Evolutionary conservation across 2,797 vertebrate genomes (phyloP).

Genomic region (Tenualosa thibaudeaui): DNA sequence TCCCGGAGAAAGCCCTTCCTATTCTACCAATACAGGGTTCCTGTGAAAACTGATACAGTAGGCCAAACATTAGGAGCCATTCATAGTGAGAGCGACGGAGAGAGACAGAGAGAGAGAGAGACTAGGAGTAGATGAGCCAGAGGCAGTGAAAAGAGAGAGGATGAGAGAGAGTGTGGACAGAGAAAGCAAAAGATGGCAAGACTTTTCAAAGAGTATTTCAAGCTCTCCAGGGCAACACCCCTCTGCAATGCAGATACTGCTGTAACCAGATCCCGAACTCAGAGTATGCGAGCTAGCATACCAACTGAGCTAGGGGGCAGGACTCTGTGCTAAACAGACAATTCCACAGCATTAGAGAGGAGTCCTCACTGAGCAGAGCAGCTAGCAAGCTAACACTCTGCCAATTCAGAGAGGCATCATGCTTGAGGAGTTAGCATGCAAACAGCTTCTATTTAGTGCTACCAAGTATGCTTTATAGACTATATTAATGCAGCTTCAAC

Average conservation of each 20-base stretch:
- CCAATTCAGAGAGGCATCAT: not conserved
- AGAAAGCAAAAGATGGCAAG: not conserved
- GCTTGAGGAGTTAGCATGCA: not conserved
- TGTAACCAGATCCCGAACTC: constrained; percentile 60
- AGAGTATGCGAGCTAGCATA: constrained; percentile 8
- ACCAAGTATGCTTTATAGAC: not conserved
- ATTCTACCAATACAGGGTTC: constrained; percentile 21
- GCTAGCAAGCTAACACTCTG: not conserved
- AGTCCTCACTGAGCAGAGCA: not conserved
- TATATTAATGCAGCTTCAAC: not conserved
- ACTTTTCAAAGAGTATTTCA: constrained; percentile 29
- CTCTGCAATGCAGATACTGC: constrained; percentile 68
- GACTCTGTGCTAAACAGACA: not conserved
- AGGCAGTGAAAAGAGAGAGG: not conserved
- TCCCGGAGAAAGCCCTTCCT: constrained; percentile 12
- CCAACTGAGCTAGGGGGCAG: not conserved
- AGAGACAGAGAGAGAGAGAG: not conserved
- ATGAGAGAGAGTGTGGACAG: not conserved
- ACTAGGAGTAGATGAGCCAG: not conserved
- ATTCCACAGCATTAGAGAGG: not conserved
- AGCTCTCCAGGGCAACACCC: constrained; percentile 49
- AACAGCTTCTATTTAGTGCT: not conserved
- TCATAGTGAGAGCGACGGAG: not conserved
- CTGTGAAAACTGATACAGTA: constrained; percentile 13
- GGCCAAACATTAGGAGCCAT: not conserved